A percentile compares a stretch with the other conserved stretches of the same genome.
phyloP scores from a whole-genome alignment of 1,140 invertebrate genomes.

The Pentalonia nigronervosa region DNA sequence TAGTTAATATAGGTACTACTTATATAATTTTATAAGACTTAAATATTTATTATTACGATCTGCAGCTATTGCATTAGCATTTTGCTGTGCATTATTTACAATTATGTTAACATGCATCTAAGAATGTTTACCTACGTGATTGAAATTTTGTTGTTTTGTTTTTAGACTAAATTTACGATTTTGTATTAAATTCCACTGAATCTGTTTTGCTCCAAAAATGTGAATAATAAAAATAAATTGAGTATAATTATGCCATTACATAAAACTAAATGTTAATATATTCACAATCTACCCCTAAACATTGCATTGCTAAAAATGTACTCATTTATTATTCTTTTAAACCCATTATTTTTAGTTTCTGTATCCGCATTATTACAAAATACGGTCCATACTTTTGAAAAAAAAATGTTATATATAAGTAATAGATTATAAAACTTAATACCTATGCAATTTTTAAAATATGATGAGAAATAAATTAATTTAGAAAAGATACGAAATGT shows the following conservation, averaged over 20 bases:
- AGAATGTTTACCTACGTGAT: not conserved
- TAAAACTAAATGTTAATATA: constrained; percentile 18
- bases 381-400: not conserved
- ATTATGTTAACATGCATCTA: not conserved
- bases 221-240: constrained; percentile 5
- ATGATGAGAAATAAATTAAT: not conserved
- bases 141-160: not conserved
- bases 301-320: not conserved
- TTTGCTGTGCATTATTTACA: not conserved
- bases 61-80: not conserved
- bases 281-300: not conserved
- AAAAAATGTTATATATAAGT: not conserved
- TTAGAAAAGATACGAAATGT: not conserved
- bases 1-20: no score
- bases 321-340: not conserved
- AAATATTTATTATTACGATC: not conserved
- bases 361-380: not conserved
- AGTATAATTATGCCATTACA: not conserved
- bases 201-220: not conserved
- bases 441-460: not conserved
- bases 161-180: not conserved
- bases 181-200: not conserved
- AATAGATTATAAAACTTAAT: not conserved
- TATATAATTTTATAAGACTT: no score
- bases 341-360: constrained; percentile 14